Percentiles rank a stretch among this genome's conserved stretches.
phyloP scores from a whole-genome alignment of 2,113 vertebrate species.

The Globicephala melas region DNA sequence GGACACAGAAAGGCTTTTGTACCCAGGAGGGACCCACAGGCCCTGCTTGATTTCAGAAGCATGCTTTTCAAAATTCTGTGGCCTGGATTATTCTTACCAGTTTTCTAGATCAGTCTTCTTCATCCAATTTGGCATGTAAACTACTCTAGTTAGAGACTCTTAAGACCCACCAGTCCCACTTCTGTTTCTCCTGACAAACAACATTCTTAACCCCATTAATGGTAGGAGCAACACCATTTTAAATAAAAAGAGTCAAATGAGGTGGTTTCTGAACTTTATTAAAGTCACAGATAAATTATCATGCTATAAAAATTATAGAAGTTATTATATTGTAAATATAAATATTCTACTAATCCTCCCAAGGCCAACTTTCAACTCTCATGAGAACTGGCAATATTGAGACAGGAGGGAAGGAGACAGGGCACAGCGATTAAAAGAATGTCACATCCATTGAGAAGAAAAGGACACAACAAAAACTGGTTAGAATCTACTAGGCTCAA shows the following conservation, averaged over 20 bases:
- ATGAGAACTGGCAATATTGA: not conserved
- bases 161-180: not conserved
- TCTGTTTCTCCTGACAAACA: not conserved
- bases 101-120: not conserved
- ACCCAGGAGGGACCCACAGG: not conserved
- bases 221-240: not conserved
- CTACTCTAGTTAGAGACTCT: not conserved
- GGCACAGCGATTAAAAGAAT: not conserved
- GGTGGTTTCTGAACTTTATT: slow-evolving; percentile 11
- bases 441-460: not conserved
- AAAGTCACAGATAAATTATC: slow-evolving; percentile 1
- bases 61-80: not conserved
- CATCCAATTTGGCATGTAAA: not conserved
- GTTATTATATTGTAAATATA: not conserved
- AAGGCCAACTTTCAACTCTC: not conserved
- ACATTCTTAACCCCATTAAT: slow-evolving; percentile 1
- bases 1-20: not conserved
- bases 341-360: slow-evolving; percentile 4
- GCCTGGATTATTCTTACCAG: not conserved
- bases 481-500: not conserved
- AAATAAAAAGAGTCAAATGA: not conserved
- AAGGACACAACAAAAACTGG: not conserved
- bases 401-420: not conserved
- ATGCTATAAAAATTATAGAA: not conserved
- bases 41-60: not conserved